Evolutionary conservation across 1,140 invertebrate species (phyloP).

Genomic region (Scaptomyza pallida): DNA sequence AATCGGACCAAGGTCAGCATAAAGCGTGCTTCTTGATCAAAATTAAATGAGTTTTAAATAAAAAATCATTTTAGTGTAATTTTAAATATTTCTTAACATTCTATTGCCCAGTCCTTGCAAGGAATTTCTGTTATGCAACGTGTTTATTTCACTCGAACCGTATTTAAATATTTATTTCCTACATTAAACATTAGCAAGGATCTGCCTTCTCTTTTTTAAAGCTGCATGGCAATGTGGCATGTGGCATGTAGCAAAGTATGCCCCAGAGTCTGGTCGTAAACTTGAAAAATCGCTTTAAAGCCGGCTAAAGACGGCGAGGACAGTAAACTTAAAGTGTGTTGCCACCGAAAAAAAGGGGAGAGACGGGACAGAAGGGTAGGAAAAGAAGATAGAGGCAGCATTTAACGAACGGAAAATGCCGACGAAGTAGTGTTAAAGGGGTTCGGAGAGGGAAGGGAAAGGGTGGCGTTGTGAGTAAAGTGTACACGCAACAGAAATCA

Average conservation of each 20-base stretch:
- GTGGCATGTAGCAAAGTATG: conserved; percentile 9
- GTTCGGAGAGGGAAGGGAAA: too few relatives aligned
- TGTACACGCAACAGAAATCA: conserved; percentile 71
- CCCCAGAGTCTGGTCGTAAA: conserved; percentile 25
- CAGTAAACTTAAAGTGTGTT: conserved; percentile 18
- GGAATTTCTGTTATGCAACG: background rate
- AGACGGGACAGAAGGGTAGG: too few relatives aligned
- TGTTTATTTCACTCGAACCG: background rate
- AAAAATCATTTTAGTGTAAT: too few relatives aligned
- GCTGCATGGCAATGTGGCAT: conserved; percentile 29
- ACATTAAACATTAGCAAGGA: conserved; percentile 2
- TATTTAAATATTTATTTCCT: background rate
- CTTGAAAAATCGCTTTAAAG: conserved; percentile 53
- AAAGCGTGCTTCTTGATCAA: too few relatives aligned
- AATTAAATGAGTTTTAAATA: too few relatives aligned
- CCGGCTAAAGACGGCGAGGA: conserved; percentile 25
- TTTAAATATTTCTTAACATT: too few relatives aligned
- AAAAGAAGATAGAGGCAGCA: conserved; percentile 9
- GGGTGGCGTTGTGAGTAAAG: conserved; percentile 48
- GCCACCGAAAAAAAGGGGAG: conserved; percentile 1
- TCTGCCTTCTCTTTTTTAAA: conserved; percentile 24
- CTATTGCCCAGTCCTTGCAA: background rate
- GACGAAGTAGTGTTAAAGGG: conserved; percentile 35
- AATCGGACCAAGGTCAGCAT: too few relatives aligned
- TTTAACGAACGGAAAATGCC: conserved; percentile 58